Base-by-base conservation (phyloP, 2,113 vertebrate genomes). In the Mustela nigripes region DNA sequence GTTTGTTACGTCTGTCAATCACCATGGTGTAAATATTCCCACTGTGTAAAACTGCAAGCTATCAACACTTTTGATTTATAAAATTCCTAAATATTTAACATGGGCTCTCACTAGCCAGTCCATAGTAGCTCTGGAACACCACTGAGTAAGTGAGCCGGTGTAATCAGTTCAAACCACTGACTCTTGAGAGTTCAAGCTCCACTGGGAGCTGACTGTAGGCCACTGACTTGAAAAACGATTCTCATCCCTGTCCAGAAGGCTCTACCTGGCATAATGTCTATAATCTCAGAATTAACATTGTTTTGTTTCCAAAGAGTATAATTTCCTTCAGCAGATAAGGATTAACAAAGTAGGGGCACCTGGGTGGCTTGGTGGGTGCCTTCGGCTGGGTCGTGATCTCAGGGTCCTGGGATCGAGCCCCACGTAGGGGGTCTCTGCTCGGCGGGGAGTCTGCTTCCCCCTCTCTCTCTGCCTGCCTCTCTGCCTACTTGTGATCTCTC, bases 181-280 rank as follows among this genome's bases (percentile, higher is more conserved):
- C 63, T 42, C 4, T 28, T 65, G 42, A 45, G 36, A 67, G 45
- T 63, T 73, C 65, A 91, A 83, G 71, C 45, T 22, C 4, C 62
- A 53, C 50, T 53, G 4, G 50, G 50, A 53, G 14, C 19, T 67
- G n/a, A 76, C 8, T 42, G 18, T 7, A 11, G 84, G 91, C 88
- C 10, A 18, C 91, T 97, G 97, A 76, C 36, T 96, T 98, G 81
- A 97, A 90, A 89, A 93, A 97, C 65, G 26, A 96, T 90, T 94
- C 94, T 96, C 91, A 88, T 42, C 56, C 36, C 65, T 94, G 48
- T 90, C 83, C 1, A 2, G 78, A 96, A 89, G 60, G 11, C 94
- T 96, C 86, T 74, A 86, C 69, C 1, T 92, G 82, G 48, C 24
- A 86, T 63, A 0, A 2, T 93, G 92, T 95, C n/a, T 85, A 67